Evolutionary conservation across 2,797 vertebrate species (phyloP), one percentile per base, ranked within the genome.

Genomic region (Pseudochaenichthys georgianus): DNA sequence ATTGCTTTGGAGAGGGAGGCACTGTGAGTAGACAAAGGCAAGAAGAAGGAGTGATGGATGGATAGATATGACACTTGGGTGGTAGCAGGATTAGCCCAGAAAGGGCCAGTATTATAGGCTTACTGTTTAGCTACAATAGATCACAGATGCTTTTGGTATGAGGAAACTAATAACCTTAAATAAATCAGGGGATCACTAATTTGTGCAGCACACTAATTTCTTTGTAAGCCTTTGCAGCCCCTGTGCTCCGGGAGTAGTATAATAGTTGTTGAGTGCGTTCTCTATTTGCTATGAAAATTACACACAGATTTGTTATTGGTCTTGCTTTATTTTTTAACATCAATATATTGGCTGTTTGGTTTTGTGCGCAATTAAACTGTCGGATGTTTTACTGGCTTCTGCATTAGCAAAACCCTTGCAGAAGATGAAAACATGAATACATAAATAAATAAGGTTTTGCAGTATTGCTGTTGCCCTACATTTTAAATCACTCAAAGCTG

Each of bases 1-100:
- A 75, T 62, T 73, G 52, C 79, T 76, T 13, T 64, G 64, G 21
- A 78, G 68, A 75, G 51, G 53, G 51, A n/a, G 57, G 61, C 80
- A 45, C 79, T 60, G 66, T 62, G 73, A 70, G 23, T 42, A 64
- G 67, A 83, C 43, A 64, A 41, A 67, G 16, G n/a, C 17, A 63
- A 52, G 57, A 28, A 70, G 43, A 57, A 50, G 16, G 57, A 42
- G 15, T n/a, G 63, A 64, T 57, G 41, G 66, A 52, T 70, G 70
- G 41, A 72, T 38, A 2, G 28, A 70, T 62, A 66, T 55, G 47
- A 67, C 23, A 80, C 57, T 73, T 78, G 31, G 51, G 23, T 70
- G 42, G 50, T 43, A 42, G 43, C 1, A 54, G 28, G 47, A 70
- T 45, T 17, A 53, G 15, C 38, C 10, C 51, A 50, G 13, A 57